Conservation (phyloP, 2,797 vertebrate species). For the Hirundo rustica region DNA sequence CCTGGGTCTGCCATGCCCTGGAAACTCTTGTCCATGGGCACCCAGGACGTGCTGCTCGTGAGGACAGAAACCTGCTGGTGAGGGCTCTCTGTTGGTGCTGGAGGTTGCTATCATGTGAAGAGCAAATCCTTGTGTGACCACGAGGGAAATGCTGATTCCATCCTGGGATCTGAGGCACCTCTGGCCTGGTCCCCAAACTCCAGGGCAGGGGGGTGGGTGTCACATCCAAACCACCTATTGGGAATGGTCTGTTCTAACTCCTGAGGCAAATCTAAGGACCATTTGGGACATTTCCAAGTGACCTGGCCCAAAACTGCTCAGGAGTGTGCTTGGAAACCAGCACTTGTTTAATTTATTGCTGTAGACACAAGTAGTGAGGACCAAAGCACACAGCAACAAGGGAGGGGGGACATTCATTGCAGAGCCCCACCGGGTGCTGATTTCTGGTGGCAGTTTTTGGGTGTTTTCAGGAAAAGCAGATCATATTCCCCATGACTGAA, state of each 20-base stretch:
- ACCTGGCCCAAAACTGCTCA: not conserved
- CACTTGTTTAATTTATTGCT: not conserved
- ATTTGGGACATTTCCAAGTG: not conserved
- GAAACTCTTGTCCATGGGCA: fast-evolving
- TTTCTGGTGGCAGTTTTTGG: not conserved
- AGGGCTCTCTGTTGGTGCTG: not conserved
- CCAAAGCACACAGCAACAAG: not conserved
- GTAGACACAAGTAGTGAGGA: not conserved
- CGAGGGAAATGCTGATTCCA: not conserved
- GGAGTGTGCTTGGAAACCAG: not conserved
- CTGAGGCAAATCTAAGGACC: not conserved
- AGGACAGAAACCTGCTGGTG: not conserved
- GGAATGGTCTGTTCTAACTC: not conserved
- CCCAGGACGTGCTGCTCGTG: not conserved
- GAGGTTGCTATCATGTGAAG: not conserved
- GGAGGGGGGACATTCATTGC: not conserved
- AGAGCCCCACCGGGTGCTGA: not conserved
- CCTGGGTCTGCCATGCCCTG: not conserved
- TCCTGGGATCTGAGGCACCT: not conserved
- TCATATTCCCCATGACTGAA: not conserved
- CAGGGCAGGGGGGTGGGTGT: not conserved
- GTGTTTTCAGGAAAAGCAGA: not conserved
- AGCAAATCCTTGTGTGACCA: not conserved
- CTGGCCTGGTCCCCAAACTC: not conserved
- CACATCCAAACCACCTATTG: not conserved